A percentile compares a stretch with the other conserved stretches of the same genome.
phyloP scores from a whole-genome alignment of 2,797 vertebrate genomes.

The Distichodus sexfasciatus region DNA sequence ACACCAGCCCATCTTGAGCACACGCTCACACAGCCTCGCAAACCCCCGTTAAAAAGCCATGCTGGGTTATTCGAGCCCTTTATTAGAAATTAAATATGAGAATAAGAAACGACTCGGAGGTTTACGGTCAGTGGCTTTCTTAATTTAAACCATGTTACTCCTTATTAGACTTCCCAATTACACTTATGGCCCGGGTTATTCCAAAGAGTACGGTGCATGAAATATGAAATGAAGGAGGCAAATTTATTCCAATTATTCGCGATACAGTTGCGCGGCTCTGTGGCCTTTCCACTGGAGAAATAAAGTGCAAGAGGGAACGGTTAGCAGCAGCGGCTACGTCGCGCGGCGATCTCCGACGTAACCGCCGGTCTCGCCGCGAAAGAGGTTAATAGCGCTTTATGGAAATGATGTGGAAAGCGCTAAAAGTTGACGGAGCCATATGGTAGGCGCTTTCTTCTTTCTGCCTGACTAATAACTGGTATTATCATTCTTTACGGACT shows the following conservation, averaged over 20 bases:
- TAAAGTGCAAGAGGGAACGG: conserved; percentile 29
- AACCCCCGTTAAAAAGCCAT: not conserved
- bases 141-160: conserved; percentile 60
- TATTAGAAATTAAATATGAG: conserved; percentile 52
- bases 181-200: conserved; percentile 57
- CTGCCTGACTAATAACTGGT: conserved; percentile 35
- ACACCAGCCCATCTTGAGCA: not conserved
- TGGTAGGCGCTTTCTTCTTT: conserved; percentile 27
- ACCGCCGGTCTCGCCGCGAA: conserved; percentile 7
- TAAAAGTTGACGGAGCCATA: conserved; percentile 32
- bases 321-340: conserved; percentile 19
- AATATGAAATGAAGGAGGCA: conserved; percentile 47
- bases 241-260: conserved; percentile 49
- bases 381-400: conserved; percentile 48
- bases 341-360: conserved; percentile 27
- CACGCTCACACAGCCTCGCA: not conserved
- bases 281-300: conserved; percentile 48
- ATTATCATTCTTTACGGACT: conserved; percentile 30
- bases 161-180: conserved; percentile 51
- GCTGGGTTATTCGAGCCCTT: conserved; percentile 25
- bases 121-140: conserved; percentile 54
- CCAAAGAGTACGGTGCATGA: conserved; percentile 50
- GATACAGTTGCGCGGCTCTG: conserved; percentile 34
- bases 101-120: conserved; percentile 58
- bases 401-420: conserved; percentile 44